These are phyloP conservation scores for Aulostomus chinensis DNA, from an alignment of 2,797 vertebrate species.

Conservation along the genomic window DNA sequence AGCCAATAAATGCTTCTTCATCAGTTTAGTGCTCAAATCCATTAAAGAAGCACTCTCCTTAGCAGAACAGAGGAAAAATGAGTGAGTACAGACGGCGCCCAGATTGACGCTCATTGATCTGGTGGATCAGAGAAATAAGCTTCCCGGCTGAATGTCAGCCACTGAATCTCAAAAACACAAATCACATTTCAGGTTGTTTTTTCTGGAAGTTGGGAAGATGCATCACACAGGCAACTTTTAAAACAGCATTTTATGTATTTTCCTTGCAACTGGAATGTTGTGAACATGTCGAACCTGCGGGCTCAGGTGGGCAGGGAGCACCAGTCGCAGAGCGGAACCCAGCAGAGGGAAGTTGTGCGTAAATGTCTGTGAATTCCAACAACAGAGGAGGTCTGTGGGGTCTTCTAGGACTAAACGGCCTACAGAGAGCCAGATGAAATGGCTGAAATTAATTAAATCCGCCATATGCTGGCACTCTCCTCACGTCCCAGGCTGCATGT, in stretches of 20 bases:
- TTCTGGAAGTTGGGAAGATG: conserved; percentile 11
- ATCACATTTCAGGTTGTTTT: conserved; percentile 30
- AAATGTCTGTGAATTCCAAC: conserved; percentile 25
- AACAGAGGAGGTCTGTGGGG: conserved; percentile 34
- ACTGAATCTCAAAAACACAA: conserved; percentile 29
- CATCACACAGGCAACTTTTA: conserved; percentile 10
- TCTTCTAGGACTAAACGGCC: conserved; percentile 45
- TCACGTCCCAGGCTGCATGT: conserved; percentile 27
- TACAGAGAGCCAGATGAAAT: conserved; percentile 37
- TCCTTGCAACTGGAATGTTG: neutral
- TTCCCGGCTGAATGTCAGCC: conserved; percentile 17
- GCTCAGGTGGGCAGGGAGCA: conserved; percentile 46
- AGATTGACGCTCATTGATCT: conserved; percentile 40
- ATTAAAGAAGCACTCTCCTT: conserved; percentile 61
- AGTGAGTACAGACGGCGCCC: conserved; percentile 29
- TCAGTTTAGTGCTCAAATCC: conserved; percentile 70
- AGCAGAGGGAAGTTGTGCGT: conserved; percentile 23
- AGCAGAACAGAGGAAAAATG: conserved; percentile 33
- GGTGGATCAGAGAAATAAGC: conserved; percentile 39
- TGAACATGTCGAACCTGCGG: too few species aligned
- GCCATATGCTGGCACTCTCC: conserved; percentile 61
- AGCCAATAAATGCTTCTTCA: conserved; percentile 71
- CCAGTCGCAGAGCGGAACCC: too few species aligned
- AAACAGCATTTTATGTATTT: neutral
- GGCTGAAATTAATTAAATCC: conserved; percentile 69